phyloP scores from a whole-genome alignment of 2,888 invertebrate species.

The Synergus laeviventris region DNA sequence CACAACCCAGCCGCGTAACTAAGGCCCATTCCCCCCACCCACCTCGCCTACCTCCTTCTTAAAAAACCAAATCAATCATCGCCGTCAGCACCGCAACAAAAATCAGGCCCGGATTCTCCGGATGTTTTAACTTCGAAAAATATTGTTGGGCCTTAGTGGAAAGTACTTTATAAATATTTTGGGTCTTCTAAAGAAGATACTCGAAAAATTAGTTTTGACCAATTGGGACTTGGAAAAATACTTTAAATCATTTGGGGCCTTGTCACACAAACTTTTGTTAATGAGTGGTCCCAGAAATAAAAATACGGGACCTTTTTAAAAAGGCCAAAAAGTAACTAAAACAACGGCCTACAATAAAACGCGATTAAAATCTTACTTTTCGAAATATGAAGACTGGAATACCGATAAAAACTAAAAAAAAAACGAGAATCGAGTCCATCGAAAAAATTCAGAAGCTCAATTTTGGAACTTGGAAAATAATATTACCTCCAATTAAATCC shows the following conservation, averaged over 20 bases:
- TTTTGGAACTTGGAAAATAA: not conserved
- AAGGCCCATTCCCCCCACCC: conserved; percentile 25
- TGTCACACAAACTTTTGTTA: not conserved
- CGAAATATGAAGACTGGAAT: not conserved
- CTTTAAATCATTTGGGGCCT: not conserved
- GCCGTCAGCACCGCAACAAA: conserved; percentile 28
- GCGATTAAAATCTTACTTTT: not conserved
- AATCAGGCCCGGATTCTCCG: conserved; percentile 6
- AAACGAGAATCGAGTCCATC: not conserved
- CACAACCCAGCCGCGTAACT: conserved; percentile 4
- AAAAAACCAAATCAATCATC: conserved; percentile 28
- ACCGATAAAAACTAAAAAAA: not conserved
- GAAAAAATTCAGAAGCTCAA: not conserved
- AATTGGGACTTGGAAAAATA: too few species aligned
- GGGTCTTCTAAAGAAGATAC: not conserved
- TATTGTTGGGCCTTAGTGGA: conserved; percentile 1
- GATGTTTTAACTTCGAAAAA: not conserved
- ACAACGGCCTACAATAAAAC: not conserved
- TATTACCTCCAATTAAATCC: conserved; percentile 52
- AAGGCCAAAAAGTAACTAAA: not conserved
- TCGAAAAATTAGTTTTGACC: not conserved
- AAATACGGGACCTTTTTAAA: too few species aligned
- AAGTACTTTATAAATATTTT: not conserved
- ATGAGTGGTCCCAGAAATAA: too few species aligned
- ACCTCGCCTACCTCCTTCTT: not conserved